phyloP scores from a whole-genome alignment of 2,113 vertebrate species.

The Bubo blakistoni region DNA sequence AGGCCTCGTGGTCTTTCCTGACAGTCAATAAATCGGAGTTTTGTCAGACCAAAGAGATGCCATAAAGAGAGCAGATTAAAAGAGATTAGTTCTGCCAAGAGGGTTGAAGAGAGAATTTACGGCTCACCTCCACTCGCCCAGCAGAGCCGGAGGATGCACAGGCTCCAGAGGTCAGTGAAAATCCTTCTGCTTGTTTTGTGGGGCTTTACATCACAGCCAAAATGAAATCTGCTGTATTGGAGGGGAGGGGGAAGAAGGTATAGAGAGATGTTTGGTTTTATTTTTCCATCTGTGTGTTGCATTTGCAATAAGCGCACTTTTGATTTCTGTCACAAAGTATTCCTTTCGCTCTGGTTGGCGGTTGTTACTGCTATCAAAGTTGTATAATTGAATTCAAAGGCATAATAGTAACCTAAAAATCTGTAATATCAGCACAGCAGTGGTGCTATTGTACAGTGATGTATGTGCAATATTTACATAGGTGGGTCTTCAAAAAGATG shows the following conservation, averaged over 20 bases:
- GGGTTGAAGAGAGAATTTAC: not conserved
- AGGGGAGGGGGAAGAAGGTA: not conserved
- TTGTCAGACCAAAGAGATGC: conserved; percentile 19
- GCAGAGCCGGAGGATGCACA: not conserved
- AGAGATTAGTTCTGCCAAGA: conserved; percentile 50
- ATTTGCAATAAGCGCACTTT: not conserved
- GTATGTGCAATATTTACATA: fast-evolving
- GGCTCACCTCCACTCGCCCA: fast-evolving
- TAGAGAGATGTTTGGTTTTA: fast-evolving
- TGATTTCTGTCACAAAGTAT: not conserved
- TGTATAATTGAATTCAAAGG: not conserved
- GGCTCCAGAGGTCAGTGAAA: not conserved
- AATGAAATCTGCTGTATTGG: not conserved
- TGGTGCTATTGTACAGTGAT: too few species aligned
- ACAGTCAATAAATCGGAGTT: conserved; percentile 27
- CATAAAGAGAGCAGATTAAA: conserved; percentile 41
- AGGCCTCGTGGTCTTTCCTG: not conserved
- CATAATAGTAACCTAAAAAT: not conserved
- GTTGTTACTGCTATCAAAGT: not conserved
- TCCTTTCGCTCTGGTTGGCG: fast-evolving
- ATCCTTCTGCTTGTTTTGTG: not conserved
- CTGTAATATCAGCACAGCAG: not conserved
- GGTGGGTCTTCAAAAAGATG: not conserved
- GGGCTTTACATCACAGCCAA: not conserved
- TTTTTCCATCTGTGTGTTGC: fast-evolving